phyloP scores from a whole-genome alignment of 2,113 vertebrate genomes.

The Vulpes ferrilata region DNA sequence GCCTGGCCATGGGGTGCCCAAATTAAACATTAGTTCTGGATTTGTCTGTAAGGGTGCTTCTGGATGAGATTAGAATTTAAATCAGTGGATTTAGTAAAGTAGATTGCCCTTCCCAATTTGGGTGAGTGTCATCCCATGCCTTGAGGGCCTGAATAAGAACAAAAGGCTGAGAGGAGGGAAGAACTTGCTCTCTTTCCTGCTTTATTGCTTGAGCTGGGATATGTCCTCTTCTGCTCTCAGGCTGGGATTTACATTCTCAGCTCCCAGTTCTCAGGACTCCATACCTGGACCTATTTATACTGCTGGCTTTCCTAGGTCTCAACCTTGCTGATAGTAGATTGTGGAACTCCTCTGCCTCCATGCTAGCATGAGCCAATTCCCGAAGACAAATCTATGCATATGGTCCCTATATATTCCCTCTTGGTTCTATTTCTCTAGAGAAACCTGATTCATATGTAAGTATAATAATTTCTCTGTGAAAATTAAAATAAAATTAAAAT shows the following conservation, averaged over 20 bases:
- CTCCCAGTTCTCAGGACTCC: no score
- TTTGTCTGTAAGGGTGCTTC: not conserved
- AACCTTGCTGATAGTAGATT: not conserved
- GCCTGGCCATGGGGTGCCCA: not conserved
- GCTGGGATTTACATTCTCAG: not conserved
- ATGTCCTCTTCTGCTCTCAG: not conserved
- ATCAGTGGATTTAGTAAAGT: not conserved
- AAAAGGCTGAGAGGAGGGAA: not conserved
- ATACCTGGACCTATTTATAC: not conserved
- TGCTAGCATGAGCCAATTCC: not conserved
- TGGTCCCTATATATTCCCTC: not conserved
- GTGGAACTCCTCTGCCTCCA: not conserved
- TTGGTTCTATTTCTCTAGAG: not conserved
- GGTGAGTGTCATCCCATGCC: not conserved
- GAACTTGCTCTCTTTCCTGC: not conserved
- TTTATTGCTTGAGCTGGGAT: not conserved
- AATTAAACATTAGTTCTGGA: not conserved
- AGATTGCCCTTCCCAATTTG: not conserved
- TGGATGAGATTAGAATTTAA: not conserved
- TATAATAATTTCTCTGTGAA: not conserved
- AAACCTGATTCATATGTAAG: not conserved
- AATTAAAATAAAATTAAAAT: conserved; percentile 6
- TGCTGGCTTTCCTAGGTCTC: not conserved
- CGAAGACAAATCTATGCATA: not conserved
- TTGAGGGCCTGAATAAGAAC: not conserved